Base-by-base conservation (phyloP, 2,113 vertebrate species). In the Cyprinodon variegatus region DNA sequence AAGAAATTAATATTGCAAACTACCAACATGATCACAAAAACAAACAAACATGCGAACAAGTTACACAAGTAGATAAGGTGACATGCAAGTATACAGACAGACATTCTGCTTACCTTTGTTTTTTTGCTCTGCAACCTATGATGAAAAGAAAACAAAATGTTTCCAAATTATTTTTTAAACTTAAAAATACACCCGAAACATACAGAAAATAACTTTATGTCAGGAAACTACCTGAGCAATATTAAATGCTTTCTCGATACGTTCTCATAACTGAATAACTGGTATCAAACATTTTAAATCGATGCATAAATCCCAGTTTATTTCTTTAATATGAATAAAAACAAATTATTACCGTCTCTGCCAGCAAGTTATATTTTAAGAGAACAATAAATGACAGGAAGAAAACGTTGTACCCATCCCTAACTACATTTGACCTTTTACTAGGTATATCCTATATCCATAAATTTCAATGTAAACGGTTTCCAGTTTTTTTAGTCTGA, bases 41-140 rank as follows among this genome's bases (percentile, higher is more conserved):
- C 6, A 0, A 40, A 5, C 3, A 39, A 39, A 4, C 63, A 37
- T 60, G 13, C 4, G 7, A 68, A 63, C 11, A 57, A 1, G 4
- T 40, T 15, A 57, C 17, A 40, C 17, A 53, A 11, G 60, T 7
- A 53, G 15, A 69, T 10, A 15, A 64, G 1, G 0, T n/a, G 20
- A 8, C 63, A 36, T 6, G 14, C 38, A 43, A 29, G 71, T 1
- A 71, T 17, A 77, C 4, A 60, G 0, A 76, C 17, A 15, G 60
- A 15, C 48, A 36, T 57, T 22, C 45, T 74, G 40, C 94, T 96
- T 96, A 99, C 98, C 98, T 99, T 99, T 99, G 97, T 97, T 99
- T 96, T 98, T 99, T 97, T 98, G 98, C 95, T 99, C 97, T 92
- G 96, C 95, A 94, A 97, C 97, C 98, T 99, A 90, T 78, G 96